A percentile compares a stretch with the other conserved stretches of the same genome.
Evolutionary conservation across 92 coral and sea anemone species (phyloP).

Genomic region (Umimayanthus chanpuru): DNA sequence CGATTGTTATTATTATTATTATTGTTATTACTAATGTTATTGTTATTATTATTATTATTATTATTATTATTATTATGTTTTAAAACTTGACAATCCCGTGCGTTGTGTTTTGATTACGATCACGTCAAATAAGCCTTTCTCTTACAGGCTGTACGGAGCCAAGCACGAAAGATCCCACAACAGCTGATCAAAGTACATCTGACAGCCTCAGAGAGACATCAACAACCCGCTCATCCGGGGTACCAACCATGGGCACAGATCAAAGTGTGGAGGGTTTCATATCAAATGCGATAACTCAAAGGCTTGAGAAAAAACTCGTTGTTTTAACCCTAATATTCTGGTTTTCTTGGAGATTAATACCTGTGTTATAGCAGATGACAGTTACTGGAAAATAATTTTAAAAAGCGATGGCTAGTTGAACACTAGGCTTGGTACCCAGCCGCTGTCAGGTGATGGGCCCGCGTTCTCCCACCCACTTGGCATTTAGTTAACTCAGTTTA

Average conservation of each 20-base stretch:
- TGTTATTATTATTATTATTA: no score
- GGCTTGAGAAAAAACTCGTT: neutral
- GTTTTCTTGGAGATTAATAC: neutral
- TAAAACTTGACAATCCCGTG: no score
- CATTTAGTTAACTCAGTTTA: no score
- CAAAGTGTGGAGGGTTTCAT: neutral
- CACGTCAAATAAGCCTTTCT: neutral
- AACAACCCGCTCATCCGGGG: neutral
- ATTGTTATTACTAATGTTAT: no score
- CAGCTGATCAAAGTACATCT: neutral
- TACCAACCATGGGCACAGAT: neutral
- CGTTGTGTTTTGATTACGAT: no score
- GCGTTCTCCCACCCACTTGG: no score
- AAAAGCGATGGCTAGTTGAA: neutral
- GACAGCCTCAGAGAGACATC: neutral
- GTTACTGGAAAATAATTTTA: neutral
- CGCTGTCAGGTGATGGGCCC: no score
- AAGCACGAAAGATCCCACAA: neutral
- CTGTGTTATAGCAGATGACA: neutral
- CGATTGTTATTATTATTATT: no score
- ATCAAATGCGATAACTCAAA: neutral
- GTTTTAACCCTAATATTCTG: neutral
- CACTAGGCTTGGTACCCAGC: no score
- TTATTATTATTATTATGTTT: no score
- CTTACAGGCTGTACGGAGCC: conserved; percentile 13